phyloP scores from a whole-genome alignment of 2,797 vertebrate genomes.

The Apogon talboti region DNA sequence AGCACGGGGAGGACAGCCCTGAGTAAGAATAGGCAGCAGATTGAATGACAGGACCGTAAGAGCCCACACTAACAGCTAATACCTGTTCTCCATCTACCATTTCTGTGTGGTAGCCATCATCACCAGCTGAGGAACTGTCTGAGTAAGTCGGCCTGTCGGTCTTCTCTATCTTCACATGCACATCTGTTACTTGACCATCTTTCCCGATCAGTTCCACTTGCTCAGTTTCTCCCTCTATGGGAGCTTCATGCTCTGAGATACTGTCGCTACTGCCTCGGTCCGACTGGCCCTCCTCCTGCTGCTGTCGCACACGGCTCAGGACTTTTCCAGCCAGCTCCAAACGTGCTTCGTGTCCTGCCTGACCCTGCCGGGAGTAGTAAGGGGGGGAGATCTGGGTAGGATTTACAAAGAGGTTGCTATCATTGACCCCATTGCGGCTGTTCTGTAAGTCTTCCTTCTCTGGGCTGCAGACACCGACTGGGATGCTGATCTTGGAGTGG shows the following conservation, averaged over 20 bases:
- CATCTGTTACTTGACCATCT: conserved; percentile 93
- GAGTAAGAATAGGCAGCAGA: conserved; percentile 92
- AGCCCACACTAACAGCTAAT: conserved; percentile 94
- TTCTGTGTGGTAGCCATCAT: conserved; percentile 98
- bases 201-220: conserved; percentile 91
- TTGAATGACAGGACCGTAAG: conserved; percentile 93
- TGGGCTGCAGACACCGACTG: conserved; percentile 85
- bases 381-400: conserved; percentile 96
- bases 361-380: conserved; percentile 89
- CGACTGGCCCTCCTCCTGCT: conserved; percentile 94
- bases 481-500: conserved; percentile 95
- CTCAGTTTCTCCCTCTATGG: conserved; percentile 93
- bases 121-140: conserved; percentile 95
- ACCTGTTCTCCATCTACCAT: conserved; percentile 98
- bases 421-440: conserved; percentile 90
- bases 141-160: conserved; percentile 93
- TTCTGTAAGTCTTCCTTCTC: conserved; percentile 85
- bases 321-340: conserved; percentile 79
- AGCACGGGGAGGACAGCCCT: conserved; percentile 86
- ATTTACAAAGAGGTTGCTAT: conserved; percentile 92
- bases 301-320: conserved; percentile 77
- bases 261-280: conserved; percentile 95
- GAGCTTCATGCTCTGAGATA: conserved; percentile 93
- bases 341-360: conserved; percentile 81
- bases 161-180: conserved; percentile 96